phyloP scores from a whole-genome alignment of 2,888 invertebrate genomes.

The Xestia ashworthii region DNA sequence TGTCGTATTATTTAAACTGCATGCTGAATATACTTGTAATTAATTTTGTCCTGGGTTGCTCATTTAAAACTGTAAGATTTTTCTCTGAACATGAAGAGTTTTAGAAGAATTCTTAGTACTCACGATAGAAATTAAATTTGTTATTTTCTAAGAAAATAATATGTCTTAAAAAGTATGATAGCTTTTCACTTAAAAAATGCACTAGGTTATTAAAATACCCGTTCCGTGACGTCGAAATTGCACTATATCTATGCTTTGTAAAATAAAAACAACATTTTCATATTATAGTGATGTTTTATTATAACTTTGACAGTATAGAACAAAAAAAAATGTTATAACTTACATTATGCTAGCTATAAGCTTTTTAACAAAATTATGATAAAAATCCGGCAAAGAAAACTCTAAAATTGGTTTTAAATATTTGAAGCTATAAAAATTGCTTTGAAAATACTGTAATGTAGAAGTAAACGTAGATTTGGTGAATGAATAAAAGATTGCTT shows the following conservation, averaged over 20 bases:
- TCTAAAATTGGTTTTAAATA: slow-evolving; percentile 17
- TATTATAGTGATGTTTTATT: slow-evolving; percentile 65
- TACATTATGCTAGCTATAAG: slow-evolving; percentile 65
- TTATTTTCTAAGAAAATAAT: not conserved
- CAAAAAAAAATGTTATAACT: slow-evolving; percentile 62
- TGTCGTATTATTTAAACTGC: not conserved
- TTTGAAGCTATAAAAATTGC: not conserved
- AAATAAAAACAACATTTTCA: slow-evolving; percentile 54
- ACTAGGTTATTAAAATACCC: not conserved
- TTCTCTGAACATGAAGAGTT: not conserved
- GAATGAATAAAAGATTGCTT: slow-evolving; percentile 27
- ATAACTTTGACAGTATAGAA: slow-evolving; percentile 57
- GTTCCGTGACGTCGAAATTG: not conserved
- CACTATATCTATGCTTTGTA: slow-evolving; percentile 1
- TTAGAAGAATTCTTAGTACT: not conserved
- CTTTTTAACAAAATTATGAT: slow-evolving; percentile 63
- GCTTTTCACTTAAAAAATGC: not conserved
- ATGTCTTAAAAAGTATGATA: not conserved
- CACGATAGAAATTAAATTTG: not conserved
- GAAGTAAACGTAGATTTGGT: not conserved
- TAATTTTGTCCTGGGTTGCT: not conserved
- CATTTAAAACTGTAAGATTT: not conserved
- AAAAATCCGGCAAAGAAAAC: slow-evolving; percentile 47
- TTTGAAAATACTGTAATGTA: slow-evolving; percentile 18
- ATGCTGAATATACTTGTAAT: not conserved